Conservation (phyloP, 2,888 invertebrate species). For the Diaphora mendica region DNA sequence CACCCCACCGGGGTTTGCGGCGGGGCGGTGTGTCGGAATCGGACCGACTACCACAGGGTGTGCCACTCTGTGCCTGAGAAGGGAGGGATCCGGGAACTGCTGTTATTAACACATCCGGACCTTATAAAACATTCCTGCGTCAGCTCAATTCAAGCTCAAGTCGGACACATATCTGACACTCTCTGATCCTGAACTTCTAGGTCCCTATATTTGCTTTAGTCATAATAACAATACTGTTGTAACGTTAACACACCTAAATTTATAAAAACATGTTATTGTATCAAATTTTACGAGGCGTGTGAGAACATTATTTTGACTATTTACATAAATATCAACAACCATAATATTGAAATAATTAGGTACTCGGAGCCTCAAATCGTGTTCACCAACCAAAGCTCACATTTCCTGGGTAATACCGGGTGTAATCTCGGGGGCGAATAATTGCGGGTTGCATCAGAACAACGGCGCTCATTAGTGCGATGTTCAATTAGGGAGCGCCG, state of each 20-base stretch:
- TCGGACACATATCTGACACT: too few species aligned
- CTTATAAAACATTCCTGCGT: too few species aligned
- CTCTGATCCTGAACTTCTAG: background rate
- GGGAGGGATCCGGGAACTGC: too few species aligned
- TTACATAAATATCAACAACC: constrained; percentile 43
- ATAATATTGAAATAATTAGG: constrained; percentile 58
- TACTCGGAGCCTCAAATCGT: constrained; percentile 62
- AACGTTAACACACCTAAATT: constrained; percentile 16
- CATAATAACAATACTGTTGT: background rate
- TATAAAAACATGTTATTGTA: constrained; percentile 35
- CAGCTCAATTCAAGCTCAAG: too few species aligned
- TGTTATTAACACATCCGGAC: too few species aligned
- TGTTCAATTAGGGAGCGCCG: constrained; percentile 81
- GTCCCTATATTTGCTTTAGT: background rate
- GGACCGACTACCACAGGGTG: too few species aligned
- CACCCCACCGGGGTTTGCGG: too few species aligned
- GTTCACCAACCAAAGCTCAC: constrained; percentile 64
- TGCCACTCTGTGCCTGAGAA: too few species aligned
- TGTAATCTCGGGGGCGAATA: constrained; percentile 78
- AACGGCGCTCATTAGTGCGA: constrained; percentile 84
- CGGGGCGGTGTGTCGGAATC: too few species aligned
- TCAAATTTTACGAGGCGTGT: constrained; percentile 34
- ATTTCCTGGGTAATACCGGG: constrained; percentile 74
- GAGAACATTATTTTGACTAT: constrained; percentile 38
- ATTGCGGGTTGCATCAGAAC: constrained; percentile 82